Conservation (phyloP, 2,797 vertebrate genomes). For the Myripristis murdjan region DNA sequence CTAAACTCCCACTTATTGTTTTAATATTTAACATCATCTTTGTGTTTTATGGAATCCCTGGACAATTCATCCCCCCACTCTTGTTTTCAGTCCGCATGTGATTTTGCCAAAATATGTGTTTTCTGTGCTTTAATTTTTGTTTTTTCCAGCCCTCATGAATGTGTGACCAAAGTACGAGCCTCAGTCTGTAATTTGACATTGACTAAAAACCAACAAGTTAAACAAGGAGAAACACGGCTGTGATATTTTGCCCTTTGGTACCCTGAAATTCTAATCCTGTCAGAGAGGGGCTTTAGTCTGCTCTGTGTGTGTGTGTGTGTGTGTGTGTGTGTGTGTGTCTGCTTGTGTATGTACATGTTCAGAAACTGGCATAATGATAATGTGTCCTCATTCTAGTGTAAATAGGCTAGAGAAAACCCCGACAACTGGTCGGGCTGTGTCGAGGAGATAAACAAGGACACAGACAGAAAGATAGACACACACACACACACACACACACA, state of each 20-base stretch:
- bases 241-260: conserved; percentile 13
- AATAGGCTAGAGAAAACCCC: conserved; percentile 66
- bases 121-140: too few species aligned
- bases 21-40: too few species aligned
- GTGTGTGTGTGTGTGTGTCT: conserved; percentile 19
- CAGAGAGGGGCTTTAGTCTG: too few species aligned
- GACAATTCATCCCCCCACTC: too few species aligned
- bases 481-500: not conserved
- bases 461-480: not conserved
- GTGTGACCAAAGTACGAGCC: too few species aligned
- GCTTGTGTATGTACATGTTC: not conserved
- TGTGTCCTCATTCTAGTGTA: conserved; percentile 44
- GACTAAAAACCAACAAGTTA: too few species aligned
- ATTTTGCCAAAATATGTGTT: too few species aligned
- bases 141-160: too few species aligned
- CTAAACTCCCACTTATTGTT: too few species aligned
- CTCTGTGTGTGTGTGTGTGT: conserved; percentile 22
- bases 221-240: not conserved
- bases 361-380: conserved; percentile 50
- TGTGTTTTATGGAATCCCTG: too few species aligned
- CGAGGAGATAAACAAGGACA: conserved; percentile 53
- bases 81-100: too few species aligned
- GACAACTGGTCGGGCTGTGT: conserved; percentile 47
- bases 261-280: not conserved
- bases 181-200: too few species aligned